These are phyloP conservation scores for Notodonta ziczac DNA, from an alignment of 2,888 invertebrate species.

Conservation along the genomic window DNA sequence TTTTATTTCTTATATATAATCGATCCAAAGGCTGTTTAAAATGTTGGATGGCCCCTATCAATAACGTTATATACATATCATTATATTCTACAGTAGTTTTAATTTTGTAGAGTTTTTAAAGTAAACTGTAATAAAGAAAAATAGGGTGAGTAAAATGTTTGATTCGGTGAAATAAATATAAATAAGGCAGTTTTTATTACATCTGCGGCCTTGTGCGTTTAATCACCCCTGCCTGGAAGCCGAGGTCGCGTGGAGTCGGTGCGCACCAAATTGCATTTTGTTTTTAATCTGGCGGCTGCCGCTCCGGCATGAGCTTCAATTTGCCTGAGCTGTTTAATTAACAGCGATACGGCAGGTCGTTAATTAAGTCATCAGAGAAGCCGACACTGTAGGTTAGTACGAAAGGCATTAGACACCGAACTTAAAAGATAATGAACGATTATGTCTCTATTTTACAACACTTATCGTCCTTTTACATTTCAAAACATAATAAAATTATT, in stretches of 20 bases:
- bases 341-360: conserved; percentile 76
- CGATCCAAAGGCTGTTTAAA: no score
- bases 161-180: neutral
- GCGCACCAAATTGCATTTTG: conserved; percentile 73
- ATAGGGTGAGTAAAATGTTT: neutral
- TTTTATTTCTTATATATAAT: no score
- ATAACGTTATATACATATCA: no score
- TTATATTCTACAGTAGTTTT: no score
- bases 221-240: conserved; percentile 44
- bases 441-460: conserved; percentile 48
- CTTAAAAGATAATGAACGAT: conserved; percentile 65
- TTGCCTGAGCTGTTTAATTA: conserved; percentile 81
- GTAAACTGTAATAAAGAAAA: no score
- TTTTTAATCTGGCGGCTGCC: conserved; percentile 73
- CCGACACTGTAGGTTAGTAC: conserved; percentile 61
- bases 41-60: no score
- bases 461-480: neutral
- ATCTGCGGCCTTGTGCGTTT: conserved; percentile 37
- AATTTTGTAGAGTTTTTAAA: no score
- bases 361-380: conserved; percentile 82
- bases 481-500: neutral
- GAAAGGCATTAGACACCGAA: conserved; percentile 67
- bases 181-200: conserved; percentile 7
- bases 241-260: conserved; percentile 46
- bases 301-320: conserved; percentile 72